Percentiles rank a stretch among this genome's conserved stretches.
phyloP scores from a whole-genome alignment of 2,888 invertebrate species.

The Drosophila aldrichi region DNA sequence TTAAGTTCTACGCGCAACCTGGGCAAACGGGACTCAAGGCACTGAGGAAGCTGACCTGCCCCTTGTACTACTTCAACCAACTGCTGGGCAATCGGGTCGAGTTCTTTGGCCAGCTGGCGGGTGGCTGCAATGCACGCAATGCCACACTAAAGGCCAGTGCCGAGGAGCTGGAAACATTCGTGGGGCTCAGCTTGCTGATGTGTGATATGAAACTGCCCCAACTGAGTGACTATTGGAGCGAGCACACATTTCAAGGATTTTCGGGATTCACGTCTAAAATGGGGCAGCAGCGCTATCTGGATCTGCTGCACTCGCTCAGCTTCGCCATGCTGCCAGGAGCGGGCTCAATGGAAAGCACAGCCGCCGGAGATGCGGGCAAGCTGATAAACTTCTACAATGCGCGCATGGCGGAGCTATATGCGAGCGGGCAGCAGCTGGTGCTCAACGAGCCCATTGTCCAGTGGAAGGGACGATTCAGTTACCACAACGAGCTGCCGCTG shows the following conservation, averaged over 20 bases:
- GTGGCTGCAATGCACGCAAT: conserved; percentile 41
- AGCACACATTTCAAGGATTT: conserved; percentile 51
- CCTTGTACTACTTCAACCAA: conserved; percentile 57
- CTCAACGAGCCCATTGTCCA: conserved; percentile 67
- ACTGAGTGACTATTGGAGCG: conserved; percentile 66
- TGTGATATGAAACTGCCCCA: conserved; percentile 58
- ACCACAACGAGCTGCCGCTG: conserved; percentile 49
- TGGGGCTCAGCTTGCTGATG: conserved; percentile 64
- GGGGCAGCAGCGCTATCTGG: conserved; percentile 51
- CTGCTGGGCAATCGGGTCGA: conserved; percentile 49
- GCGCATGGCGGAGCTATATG: conserved; percentile 63
- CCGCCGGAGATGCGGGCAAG: conserved; percentile 35
- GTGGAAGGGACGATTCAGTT: conserved; percentile 66
- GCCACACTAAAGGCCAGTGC: conserved; percentile 8
- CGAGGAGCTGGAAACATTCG: conserved; percentile 65
- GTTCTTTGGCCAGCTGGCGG: conserved; percentile 58
- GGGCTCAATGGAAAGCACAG: not conserved
- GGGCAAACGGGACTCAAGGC: conserved; percentile 44
- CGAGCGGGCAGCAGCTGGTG: conserved; percentile 67
- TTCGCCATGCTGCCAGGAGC: conserved; percentile 45
- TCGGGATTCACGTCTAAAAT: conserved; percentile 61
- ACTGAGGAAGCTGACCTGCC: conserved; percentile 38
- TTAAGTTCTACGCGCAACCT: conserved; percentile 46
- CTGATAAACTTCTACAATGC: conserved; percentile 60
- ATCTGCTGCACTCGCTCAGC: conserved; percentile 55